Evolutionary conservation across 2,888 invertebrate genomes (phyloP).

Genomic region (Adineta ricciae): DNA sequence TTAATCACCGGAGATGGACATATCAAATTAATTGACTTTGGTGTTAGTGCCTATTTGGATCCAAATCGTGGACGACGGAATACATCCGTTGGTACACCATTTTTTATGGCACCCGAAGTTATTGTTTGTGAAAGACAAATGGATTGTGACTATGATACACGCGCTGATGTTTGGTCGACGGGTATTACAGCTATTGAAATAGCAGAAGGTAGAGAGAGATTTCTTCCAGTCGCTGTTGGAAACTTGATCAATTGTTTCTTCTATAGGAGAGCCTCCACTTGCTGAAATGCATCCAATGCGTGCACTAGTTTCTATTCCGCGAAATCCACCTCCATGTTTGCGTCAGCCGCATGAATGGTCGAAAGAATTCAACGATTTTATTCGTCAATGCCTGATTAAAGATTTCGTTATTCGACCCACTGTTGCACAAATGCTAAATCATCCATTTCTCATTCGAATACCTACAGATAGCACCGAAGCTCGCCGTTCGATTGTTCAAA

Average conservation of each 20-base stretch:
- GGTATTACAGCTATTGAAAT: conserved; percentile 83
- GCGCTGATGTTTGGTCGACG: conserved; percentile 79
- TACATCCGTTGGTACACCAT: conserved; percentile 75
- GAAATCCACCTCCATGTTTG: conserved; percentile 72
- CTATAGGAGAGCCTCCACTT: conserved; percentile 51
- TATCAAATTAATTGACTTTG: conserved; percentile 82
- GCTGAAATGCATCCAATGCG: conserved; percentile 79
- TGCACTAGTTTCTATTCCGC: conserved; percentile 72
- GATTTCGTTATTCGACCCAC: conserved; percentile 68
- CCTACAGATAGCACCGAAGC: background rate
- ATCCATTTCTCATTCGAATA: conserved; percentile 58
- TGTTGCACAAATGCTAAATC: conserved; percentile 61
- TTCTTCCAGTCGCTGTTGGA: no score
- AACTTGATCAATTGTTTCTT: background rate
- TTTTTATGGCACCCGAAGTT: conserved; percentile 89
- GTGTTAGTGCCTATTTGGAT: conserved; percentile 66
- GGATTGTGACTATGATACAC: conserved; percentile 69
- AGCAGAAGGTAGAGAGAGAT: conserved; percentile 57
- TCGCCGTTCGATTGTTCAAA: background rate
- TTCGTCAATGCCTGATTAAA: conserved; percentile 60
- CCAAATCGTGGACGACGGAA: conserved; percentile 54
- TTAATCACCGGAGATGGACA: conserved; percentile 71
- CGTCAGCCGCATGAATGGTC: conserved; percentile 70
- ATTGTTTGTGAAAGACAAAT: conserved; percentile 73
- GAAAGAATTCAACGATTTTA: conserved; percentile 71